Evolutionary conservation across 2,888 invertebrate species (phyloP).

Genomic region (Tineola bisselliella): DNA sequence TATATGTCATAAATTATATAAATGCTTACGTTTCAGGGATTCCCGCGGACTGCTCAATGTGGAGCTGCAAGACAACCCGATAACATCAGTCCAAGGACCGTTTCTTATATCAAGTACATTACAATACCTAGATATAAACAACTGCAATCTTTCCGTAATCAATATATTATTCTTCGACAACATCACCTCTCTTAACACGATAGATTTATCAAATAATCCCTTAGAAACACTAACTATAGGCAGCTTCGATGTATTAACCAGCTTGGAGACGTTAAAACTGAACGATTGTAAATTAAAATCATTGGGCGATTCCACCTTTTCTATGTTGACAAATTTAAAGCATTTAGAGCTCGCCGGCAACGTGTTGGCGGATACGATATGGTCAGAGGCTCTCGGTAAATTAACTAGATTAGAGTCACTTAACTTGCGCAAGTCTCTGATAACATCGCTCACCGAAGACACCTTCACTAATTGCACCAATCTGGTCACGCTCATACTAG

Average conservation of each 20-base stretch:
- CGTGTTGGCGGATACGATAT: conserved; percentile 62
- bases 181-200: conserved; percentile 71
- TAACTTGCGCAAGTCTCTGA: conserved; percentile 69
- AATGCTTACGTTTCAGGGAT: conserved; percentile 58
- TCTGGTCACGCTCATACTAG: conserved; percentile 70
- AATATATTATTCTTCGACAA: conserved; percentile 74
- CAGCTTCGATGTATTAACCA: conserved; percentile 71
- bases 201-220: conserved; percentile 77
- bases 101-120: conserved; percentile 73
- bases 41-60: conserved; percentile 74
- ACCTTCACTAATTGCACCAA: conserved; percentile 73
- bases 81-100: conserved; percentile 69
- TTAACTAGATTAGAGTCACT: conserved; percentile 71
- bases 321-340: conserved; percentile 69
- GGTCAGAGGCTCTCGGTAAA: conserved; percentile 71
- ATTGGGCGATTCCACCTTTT: conserved; percentile 67
- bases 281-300: conserved; percentile 71
- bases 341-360: conserved; percentile 73
- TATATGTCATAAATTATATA: too few relatives aligned
- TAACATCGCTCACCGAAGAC: conserved; percentile 71
- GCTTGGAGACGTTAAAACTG: conserved; percentile 72
- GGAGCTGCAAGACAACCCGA: conserved; percentile 75
- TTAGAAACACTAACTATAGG: conserved; percentile 65
- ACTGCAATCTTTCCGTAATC: conserved; percentile 68
- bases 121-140: conserved; percentile 74